These are phyloP conservation scores for Tenthredo livida DNA, from an alignment of 2,888 invertebrate species.

Conservation along the genomic window DNA sequence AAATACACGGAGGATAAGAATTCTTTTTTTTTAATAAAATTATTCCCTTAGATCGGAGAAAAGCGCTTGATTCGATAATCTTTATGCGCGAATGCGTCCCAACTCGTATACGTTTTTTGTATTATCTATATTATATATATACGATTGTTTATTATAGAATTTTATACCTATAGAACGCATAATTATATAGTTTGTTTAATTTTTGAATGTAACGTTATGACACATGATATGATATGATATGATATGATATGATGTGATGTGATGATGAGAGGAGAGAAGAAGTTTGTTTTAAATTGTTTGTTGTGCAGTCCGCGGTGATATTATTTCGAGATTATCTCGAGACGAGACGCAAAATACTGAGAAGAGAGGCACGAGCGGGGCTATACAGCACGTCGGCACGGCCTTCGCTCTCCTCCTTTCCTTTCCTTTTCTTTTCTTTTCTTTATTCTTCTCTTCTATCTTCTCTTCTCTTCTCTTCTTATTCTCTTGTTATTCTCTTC, in stretches of 20 bases:
- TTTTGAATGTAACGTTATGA: background rate
- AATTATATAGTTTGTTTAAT: background rate
- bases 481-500: background rate
- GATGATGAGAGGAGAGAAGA: background rate
- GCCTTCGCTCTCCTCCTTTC: background rate
- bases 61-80: background rate
- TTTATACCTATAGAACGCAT: background rate
- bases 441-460: background rate
- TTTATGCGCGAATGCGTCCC: background rate
- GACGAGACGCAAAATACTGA: slow-evolving; percentile 3
- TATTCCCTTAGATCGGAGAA: background rate
- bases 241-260: background rate
- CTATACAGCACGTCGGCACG: background rate
- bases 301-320: background rate
- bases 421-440: background rate
- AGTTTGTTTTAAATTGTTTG: background rate
- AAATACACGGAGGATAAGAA: background rate
- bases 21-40: background rate
- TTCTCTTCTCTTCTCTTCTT: background rate
- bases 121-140: no score
- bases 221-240: background rate
- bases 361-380: background rate
- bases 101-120: no score
- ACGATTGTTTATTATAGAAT: background rate
- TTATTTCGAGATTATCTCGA: background rate